Conservation (phyloP, 1,140 invertebrate genomes). For the Neotoxoptera formosana region DNA sequence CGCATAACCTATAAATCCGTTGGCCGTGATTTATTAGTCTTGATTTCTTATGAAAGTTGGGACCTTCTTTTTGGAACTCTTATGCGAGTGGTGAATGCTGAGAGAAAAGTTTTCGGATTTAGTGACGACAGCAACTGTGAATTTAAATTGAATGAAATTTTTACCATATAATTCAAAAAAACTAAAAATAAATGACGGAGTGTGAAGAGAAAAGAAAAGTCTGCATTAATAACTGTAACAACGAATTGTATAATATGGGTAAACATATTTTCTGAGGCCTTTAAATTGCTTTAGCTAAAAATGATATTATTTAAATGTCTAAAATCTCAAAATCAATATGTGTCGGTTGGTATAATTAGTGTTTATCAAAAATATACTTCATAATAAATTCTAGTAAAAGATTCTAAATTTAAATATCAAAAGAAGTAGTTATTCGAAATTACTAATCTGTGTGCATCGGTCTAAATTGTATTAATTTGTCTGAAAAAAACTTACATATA, state of each 20-base stretch:
- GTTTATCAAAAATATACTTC: neutral
- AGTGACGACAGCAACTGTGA: conserved; percentile 36
- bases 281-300: neutral
- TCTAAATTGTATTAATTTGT: neutral
- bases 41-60: conserved; percentile 43
- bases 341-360: neutral
- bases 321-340: neutral
- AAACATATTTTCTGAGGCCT: neutral
- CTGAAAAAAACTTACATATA: neutral
- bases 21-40: conserved; percentile 55
- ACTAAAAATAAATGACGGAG: neutral
- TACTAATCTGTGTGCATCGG: neutral
- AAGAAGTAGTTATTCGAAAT: neutral
- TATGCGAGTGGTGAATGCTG: neutral
- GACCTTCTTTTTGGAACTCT: neutral
- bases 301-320: neutral
- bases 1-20: conserved; percentile 55
- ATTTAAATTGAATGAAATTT: conserved; percentile 53
- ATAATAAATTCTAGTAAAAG: neutral
- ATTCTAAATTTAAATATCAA: neutral
- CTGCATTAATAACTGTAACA: neutral
- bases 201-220: neutral
- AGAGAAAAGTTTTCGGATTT: conserved; percentile 55
- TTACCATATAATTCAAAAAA: neutral
- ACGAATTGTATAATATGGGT: neutral